Base-by-base conservation (phyloP, 64 coral and sea anemone species). In the Hydrozoanthus tunicans region DNA sequence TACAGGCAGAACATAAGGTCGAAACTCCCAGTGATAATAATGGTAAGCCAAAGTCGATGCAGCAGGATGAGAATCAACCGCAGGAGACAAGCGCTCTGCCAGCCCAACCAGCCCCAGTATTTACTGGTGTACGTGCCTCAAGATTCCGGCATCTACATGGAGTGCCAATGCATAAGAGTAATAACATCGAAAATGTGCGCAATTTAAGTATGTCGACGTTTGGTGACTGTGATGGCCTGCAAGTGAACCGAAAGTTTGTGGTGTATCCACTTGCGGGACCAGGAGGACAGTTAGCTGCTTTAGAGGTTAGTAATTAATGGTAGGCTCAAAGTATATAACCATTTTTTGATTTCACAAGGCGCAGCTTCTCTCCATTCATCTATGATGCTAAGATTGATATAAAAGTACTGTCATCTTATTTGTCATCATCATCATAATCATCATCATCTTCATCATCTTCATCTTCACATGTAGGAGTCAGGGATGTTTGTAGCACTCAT, bases 141-240 rank as follows among this genome's bases (percentile, higher is more conserved):
- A 98, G 95, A 24, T 98, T 98, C 59, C 89, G 96, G 71, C 96
- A 98, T 59, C 77, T 98, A 23, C 80, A 88, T 59, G 96, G 96
- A 5, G 83, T 80, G 14, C 81, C 93, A 53, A 93, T 98, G 89
- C 96, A 98, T 63, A 95, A 95, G 64, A 95, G 89, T 62, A 93
- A 95, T 82, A 93, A 98, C 75, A 95, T 98, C 62, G 96, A 98
- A 56, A 98, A 98, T 56, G 86, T 98, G 7, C 91, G 96, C 12
- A 98, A 98, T 64, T 86, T 98, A 58, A 95, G 91, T 79, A 95
- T 93, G 67, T 98, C 96, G 63, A 89, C 92, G 14, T 93, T 93
- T 77, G 93, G 93, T 51, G 96, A 98, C 59, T 95, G 93, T 95
- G 96, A 98, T 79, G 93, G 86, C 23, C 82, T 98, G 56, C 93